Conservation (phyloP, 2,888 invertebrate species). For the Mantis religiosa region DNA sequence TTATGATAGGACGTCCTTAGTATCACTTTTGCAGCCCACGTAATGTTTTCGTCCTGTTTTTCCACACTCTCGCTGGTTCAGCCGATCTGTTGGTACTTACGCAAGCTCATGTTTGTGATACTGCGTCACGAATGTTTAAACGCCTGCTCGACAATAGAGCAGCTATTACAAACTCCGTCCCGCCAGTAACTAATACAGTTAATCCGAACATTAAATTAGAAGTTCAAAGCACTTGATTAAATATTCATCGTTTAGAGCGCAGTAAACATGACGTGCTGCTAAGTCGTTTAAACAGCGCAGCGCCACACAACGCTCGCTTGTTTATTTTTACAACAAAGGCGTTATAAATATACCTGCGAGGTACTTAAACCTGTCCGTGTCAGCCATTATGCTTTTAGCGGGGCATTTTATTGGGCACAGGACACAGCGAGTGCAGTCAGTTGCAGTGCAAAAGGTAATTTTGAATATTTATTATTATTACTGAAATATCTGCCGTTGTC, state of each 20-base stretch:
- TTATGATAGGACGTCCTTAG: too few relatives aligned
- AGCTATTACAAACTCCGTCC: not conserved
- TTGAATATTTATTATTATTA: too few relatives aligned
- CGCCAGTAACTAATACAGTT: not conserved
- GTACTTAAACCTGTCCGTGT: not conserved
- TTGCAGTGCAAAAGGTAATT: too few relatives aligned
- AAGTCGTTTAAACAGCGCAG: not conserved
- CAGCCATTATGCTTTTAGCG: not conserved
- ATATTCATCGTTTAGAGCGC: not conserved
- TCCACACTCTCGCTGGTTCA: too few relatives aligned
- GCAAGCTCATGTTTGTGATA: too few relatives aligned
- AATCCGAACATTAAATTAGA: not conserved
- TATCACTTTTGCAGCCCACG: too few relatives aligned
- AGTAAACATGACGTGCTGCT: not conserved
- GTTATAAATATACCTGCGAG: not conserved
- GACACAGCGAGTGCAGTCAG: too few relatives aligned
- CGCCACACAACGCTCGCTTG: not conserved
- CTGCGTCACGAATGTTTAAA: not conserved
- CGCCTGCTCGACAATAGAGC: not conserved
- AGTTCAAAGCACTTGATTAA: not conserved
- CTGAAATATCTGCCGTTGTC: too few relatives aligned
- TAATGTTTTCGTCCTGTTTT: too few relatives aligned
- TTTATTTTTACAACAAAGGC: not conserved
- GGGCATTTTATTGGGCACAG: too few relatives aligned
- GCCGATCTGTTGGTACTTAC: too few relatives aligned